Evolutionary conservation across 2,797 vertebrate genomes (phyloP).

Genomic region (Hemibagrus guttatus): DNA sequence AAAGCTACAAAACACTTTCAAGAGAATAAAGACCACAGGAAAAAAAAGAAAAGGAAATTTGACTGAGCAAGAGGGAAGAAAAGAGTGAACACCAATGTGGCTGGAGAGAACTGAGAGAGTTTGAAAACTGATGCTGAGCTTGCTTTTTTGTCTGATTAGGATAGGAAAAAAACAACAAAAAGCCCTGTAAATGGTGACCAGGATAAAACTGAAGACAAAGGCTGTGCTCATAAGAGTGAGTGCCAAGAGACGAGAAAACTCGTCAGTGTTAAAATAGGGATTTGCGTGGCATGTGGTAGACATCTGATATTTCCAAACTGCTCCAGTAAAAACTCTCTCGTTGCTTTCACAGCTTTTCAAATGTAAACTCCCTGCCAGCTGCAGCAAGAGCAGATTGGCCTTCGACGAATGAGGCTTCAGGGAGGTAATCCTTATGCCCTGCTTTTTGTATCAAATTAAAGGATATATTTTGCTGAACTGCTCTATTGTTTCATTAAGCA

Average conservation of each 20-base stretch:
- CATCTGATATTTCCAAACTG: neutral
- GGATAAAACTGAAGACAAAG: neutral
- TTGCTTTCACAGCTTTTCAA: conserved; percentile 18
- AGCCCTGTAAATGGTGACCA: neutral
- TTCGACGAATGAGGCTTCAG: conserved; percentile 3
- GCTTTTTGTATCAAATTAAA: neutral
- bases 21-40: neutral
- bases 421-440: neutral
- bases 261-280: neutral
- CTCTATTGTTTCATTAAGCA: neutral
- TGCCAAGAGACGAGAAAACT: neutral
- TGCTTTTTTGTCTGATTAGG: neutral
- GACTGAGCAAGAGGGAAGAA: neutral
- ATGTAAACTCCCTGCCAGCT: neutral
- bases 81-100: neutral
- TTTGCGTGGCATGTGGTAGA: neutral
- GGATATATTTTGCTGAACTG: neutral
- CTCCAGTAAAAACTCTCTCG: neutral
- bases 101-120: neutral
- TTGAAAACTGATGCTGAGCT: neutral
- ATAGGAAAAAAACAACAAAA: neutral
- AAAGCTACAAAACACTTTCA: neutral
- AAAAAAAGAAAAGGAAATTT: neutral
- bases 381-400: neutral
- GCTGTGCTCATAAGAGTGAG: neutral